Conservation (phyloP, 2,797 vertebrate species). For the Sebastes oblongus region DNA sequence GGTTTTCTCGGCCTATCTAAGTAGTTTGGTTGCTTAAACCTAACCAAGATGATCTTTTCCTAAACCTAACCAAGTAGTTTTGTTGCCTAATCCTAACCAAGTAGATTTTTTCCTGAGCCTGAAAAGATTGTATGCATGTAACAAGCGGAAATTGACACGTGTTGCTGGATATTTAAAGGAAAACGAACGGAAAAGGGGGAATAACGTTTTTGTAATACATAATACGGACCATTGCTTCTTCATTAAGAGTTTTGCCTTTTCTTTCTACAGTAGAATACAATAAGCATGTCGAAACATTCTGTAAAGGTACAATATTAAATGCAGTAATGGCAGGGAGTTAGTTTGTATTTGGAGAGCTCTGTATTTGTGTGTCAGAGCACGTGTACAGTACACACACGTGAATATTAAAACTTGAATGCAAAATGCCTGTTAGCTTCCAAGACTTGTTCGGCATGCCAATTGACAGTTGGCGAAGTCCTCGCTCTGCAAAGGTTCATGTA, state of each 20-base stretch:
- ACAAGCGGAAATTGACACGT: too few species aligned
- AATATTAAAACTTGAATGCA: conserved; percentile 6
- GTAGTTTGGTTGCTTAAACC: too few species aligned
- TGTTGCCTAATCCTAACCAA: too few species aligned
- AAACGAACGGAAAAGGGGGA: too few species aligned
- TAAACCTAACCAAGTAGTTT: too few species aligned
- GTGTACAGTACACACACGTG: conserved; percentile 9
- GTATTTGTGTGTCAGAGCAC: conserved; percentile 1
- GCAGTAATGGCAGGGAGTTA: neutral
- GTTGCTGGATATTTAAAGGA: too few species aligned
- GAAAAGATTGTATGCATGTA: too few species aligned
- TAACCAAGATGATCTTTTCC: too few species aligned
- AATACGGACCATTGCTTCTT: too few species aligned
- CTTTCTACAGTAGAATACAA: neutral
- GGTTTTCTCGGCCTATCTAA: too few species aligned
- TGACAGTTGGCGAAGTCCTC: conserved; percentile 17
- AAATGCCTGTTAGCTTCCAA: conserved; percentile 7
- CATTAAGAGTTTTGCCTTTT: neutral
- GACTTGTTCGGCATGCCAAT: conserved; percentile 1
- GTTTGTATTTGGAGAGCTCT: conserved; percentile 2
- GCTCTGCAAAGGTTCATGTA: conserved; percentile 19
- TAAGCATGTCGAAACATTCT: neutral
- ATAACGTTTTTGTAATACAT: too few species aligned
- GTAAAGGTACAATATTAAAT: neutral
- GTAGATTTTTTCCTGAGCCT: too few species aligned